Conservation (phyloP, 2,113 vertebrate genomes). For the Festucalex cinctus region DNA sequence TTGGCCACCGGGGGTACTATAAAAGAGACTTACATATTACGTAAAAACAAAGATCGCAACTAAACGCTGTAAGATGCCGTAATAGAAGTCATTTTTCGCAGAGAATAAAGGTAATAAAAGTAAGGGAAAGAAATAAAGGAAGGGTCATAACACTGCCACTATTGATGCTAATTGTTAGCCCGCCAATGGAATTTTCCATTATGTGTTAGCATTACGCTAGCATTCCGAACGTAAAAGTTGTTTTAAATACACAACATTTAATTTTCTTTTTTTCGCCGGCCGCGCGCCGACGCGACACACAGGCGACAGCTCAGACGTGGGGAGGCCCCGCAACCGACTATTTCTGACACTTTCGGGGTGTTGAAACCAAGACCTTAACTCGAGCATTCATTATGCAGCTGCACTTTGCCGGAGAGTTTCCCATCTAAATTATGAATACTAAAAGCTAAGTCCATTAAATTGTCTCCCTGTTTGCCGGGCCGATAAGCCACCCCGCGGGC, state of each 20-base stretch:
- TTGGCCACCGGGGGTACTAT: no score
- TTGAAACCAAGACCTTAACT: slow-evolving; percentile 67
- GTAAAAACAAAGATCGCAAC: no score
- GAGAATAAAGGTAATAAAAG: background rate
- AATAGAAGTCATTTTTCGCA: background rate
- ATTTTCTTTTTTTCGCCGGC: slow-evolving; percentile 5
- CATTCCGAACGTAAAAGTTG: background rate
- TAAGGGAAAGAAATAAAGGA: no score
- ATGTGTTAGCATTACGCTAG: background rate
- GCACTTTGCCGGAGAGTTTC: slow-evolving; percentile 72
- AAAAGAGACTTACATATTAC: no score
- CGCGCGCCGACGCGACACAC: slow-evolving; percentile 35
- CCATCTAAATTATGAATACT: slow-evolving; percentile 79
- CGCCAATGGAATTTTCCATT: background rate
- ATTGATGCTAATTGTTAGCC: background rate
- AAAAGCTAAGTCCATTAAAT: slow-evolving; percentile 78
- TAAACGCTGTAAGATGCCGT: background rate
- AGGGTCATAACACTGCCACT: no score
- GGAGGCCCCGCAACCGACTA: slow-evolving; percentile 44
- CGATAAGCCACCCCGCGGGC: slow-evolving; percentile 53
- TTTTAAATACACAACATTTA: background rate
- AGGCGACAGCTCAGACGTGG: slow-evolving; percentile 57
- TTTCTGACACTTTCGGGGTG: slow-evolving; percentile 65
- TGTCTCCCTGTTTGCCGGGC: slow-evolving; percentile 46
- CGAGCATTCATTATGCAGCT: slow-evolving; percentile 75